Conservation (phyloP, 2,113 vertebrate genomes). For the Phrynosoma platyrhinos region DNA sequence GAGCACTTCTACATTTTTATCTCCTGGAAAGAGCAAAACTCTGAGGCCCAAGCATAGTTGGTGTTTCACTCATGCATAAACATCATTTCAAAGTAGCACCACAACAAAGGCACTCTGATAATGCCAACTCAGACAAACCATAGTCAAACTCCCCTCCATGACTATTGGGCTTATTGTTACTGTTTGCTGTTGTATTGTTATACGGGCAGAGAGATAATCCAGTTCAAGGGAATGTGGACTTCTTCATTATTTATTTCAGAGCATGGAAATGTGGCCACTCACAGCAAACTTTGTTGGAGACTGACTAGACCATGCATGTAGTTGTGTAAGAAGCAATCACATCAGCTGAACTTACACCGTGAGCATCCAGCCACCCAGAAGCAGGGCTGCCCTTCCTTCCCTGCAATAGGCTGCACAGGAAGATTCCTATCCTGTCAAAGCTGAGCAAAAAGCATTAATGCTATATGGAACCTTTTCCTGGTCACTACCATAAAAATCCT, state of each 20-base stretch:
- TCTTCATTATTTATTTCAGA: background rate
- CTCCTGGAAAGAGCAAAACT: conserved; percentile 75
- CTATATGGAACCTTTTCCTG: background rate
- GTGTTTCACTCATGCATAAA: conserved; percentile 66
- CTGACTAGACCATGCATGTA: background rate
- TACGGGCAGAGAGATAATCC: background rate
- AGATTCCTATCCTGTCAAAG: background rate
- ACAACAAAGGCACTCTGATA: conserved; percentile 57
- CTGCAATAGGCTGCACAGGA: background rate
- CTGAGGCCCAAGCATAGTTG: background rate
- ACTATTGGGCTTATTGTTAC: background rate
- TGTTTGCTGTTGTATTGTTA: background rate
- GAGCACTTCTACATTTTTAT: conserved; percentile 74
- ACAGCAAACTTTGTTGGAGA: background rate
- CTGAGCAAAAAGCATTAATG: background rate
- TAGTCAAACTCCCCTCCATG: background rate
- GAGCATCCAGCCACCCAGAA: background rate
- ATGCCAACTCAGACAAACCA: background rate
- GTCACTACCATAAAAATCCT: background rate
- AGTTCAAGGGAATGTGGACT: background rate
- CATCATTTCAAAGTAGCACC: conserved; percentile 73
- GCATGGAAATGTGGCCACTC: background rate
- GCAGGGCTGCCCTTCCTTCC: too few species aligned
- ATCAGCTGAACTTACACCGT: background rate
- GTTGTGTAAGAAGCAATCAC: background rate